Percentiles rank a stretch among this genome's conserved stretches.
Evolutionary conservation across 2,797 vertebrate species (phyloP).

Genomic region (Yasuhikotakia modesta): DNA sequence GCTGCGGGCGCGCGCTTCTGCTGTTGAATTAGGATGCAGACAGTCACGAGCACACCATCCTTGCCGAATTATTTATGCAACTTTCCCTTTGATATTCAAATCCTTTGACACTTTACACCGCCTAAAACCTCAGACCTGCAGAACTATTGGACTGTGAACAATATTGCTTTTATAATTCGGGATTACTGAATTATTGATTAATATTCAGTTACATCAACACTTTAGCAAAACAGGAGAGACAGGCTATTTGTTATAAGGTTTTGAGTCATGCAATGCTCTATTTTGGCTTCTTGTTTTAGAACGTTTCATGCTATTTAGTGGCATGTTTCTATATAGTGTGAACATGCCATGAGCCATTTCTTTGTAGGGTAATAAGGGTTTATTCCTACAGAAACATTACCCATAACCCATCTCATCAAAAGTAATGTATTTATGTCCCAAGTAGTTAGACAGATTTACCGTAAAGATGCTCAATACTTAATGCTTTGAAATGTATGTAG

Average conservation of each 20-base stretch:
- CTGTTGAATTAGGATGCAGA: slow-evolving; percentile 36
- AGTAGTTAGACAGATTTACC: neutral
- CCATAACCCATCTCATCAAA: neutral
- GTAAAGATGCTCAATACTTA: neutral
- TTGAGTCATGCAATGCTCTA: neutral
- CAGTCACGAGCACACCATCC: slow-evolving; percentile 17
- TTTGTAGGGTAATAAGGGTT: no score
- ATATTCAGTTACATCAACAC: neutral
- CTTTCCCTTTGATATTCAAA: slow-evolving; percentile 48
- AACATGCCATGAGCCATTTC: no score
- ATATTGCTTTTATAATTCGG: neutral
- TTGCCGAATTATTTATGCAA: slow-evolving; percentile 41
- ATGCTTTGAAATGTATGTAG: neutral
- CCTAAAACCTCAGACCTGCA: neutral
- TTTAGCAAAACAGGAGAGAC: neutral
- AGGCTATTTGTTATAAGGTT: neutral
- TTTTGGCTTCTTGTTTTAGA: no score
- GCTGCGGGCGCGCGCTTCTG: neutral
- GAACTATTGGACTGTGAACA: neutral
- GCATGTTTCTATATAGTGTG: no score
- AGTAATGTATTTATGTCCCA: neutral
- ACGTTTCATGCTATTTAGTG: no score
- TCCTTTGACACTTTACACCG: slow-evolving; percentile 26
- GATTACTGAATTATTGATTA: neutral
- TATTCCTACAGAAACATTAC: no score